phyloP scores from a whole-genome alignment of 2,113 vertebrate genomes.

The Cyprinodon variegatus region DNA sequence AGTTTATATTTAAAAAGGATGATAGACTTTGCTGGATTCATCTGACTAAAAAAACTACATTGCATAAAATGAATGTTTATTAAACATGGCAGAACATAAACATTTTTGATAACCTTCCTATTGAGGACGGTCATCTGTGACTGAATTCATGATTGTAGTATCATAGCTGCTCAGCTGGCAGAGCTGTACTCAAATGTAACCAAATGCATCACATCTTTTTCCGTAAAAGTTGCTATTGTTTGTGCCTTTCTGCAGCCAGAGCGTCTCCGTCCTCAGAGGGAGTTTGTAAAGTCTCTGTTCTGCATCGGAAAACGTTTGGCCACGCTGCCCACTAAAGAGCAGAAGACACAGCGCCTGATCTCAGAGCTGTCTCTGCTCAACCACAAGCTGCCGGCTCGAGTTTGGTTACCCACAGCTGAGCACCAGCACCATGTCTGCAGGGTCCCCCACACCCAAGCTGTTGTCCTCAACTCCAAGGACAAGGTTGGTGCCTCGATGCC shows the following conservation, averaged over 20 bases:
- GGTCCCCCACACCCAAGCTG: conserved; percentile 90
- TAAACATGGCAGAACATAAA: no score
- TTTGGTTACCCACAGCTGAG: conserved; percentile 91
- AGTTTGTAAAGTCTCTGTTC: conserved; percentile 93
- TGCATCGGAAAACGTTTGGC: conserved; percentile 92
- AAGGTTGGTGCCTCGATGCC: conserved; percentile 74
- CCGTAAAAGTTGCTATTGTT: background rate
- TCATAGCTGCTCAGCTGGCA: no score
- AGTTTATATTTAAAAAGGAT: no score
- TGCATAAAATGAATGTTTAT: no score
- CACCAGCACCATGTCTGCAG: conserved; percentile 92
- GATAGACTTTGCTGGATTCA: no score
- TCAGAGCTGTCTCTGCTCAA: conserved; percentile 93
- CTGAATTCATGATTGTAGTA: no score
- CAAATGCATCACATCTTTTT: background rate
- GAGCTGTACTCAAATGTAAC: no score
- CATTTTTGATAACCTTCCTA: no score
- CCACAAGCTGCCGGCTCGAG: conserved; percentile 90
- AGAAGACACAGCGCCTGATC: conserved; percentile 92
- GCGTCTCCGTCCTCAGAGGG: conserved; percentile 90
- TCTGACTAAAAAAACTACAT: no score
- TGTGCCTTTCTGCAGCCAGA: conserved; percentile 76
- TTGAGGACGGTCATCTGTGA: no score
- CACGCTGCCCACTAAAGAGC: conserved; percentile 93
- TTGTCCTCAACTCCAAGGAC: conserved; percentile 96